Base-by-base conservation (phyloP, 37 sponge, comb jelly and placozoan species). In the Cladorhizidae sp. region DNA sequence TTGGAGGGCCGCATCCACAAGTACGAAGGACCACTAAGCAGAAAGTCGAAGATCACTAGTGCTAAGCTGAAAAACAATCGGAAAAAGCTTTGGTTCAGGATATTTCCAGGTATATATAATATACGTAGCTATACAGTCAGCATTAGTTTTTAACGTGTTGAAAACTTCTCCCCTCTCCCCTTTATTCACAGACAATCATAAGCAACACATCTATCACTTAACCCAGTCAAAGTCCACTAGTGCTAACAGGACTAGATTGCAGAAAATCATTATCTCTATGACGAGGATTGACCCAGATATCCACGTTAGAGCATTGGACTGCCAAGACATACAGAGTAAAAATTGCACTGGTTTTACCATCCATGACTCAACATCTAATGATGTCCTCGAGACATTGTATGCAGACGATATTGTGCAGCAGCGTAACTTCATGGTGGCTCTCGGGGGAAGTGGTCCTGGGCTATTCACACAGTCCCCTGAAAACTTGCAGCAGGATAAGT, bases 361-460 rank as follows among this genome's bases (percentile, higher is more conserved):
- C 23, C 32, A 52, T 25, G 49, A 83, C 22, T 50, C 75, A n/a
- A 45, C 23, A 2, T 55, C 77, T 5, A 59, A 73, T 15, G 55
- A 74, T n/a, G 31, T 40, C 1, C 55, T 85, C 59, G 39, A 40
- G 31, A 76, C 76, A 2, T 78, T 86, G 70, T 80, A 80, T 75
- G 86, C 89, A 23, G 74, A 85, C 0, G 83, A 93, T 72, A 82
- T 85, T 23, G 82, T 82, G 14, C 83, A 88, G 76, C 81, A 83
- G 74, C 64, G 93, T 11, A 76, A 55, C 37, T 88, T 93, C 49
- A 89, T 93, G 89, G 89, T 87, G 7, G 80, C 86, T 20, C 86
- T 93, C 0, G 83, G 89, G 12, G 89, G 75, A 8, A 84, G 31
- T 52, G 88, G 93, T 22, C 75, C 73, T 42, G 93, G 93, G 0